Evolutionary conservation across 2,888 invertebrate genomes (phyloP).

Genomic region (Pantelozetes paolii): DNA sequence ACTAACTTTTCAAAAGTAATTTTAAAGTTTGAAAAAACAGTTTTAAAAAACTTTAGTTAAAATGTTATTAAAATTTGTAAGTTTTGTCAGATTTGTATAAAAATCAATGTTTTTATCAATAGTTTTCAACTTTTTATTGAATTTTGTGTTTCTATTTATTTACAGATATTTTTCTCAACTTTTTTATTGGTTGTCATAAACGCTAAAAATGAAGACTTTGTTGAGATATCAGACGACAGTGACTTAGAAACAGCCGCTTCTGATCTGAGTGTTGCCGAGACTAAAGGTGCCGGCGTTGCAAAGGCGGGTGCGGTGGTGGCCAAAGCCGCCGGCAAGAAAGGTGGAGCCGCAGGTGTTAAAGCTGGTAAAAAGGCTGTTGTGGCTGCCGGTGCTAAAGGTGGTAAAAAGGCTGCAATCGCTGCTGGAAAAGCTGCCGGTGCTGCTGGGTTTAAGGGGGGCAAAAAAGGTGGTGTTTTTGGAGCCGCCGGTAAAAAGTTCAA

Average conservation of each 20-base stretch:
- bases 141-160: neutral
- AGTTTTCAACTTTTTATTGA: neutral
- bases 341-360: constrained; percentile 10
- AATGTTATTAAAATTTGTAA: constrained; percentile 24
- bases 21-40: too few species aligned
- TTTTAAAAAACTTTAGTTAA: neutral
- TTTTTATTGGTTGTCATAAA: constrained; percentile 18
- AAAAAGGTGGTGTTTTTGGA: constrained; percentile 34
- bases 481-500: constrained; percentile 39
- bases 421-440: constrained; percentile 33
- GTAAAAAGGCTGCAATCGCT: constrained; percentile 21
- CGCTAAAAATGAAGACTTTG: constrained; percentile 4
- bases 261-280: constrained; percentile 5
- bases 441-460: constrained; percentile 17
- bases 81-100: neutral
- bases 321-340: constrained; percentile 33
- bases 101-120: neutral
- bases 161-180: constrained; percentile 8
- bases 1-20: neutral
- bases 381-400: constrained; percentile 20
- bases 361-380: constrained; percentile 34
- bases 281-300: neutral
- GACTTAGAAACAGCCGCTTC: constrained; percentile 25
- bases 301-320: constrained; percentile 29
- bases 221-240: constrained; percentile 20